Evolutionary conservation across 2,113 vertebrate genomes (phyloP).

Genomic region (Cheirogaleus medius): DNA sequence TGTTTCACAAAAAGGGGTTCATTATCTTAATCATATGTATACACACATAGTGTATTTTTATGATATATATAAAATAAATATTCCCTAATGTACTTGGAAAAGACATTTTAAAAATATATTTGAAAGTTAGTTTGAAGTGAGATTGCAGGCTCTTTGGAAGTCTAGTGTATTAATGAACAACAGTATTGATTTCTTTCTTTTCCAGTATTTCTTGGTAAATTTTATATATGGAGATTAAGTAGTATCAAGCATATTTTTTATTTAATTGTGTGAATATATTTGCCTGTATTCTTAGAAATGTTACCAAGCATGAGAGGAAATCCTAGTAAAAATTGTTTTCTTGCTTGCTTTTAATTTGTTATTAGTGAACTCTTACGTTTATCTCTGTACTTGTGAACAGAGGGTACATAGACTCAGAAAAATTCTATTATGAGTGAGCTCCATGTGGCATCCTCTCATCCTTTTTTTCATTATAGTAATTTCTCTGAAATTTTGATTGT

Average conservation of each 20-base stretch:
- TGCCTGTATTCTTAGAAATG: slow-evolving; percentile 3
- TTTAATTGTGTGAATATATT: neutral
- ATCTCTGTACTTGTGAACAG: neutral
- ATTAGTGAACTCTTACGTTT: neutral
- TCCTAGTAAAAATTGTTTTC: neutral
- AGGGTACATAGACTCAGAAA: neutral
- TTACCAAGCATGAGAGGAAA: neutral
- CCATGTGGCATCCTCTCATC: neutral
- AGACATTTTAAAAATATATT: neutral
- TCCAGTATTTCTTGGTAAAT: neutral
- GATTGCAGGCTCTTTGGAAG: neutral
- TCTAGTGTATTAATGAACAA: neutral
- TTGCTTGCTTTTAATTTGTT: neutral
- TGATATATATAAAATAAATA: neutral
- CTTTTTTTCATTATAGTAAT: neutral
- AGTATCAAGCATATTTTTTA: neutral
- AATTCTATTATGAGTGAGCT: neutral
- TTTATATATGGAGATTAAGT: neutral
- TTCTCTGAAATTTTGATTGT: neutral
- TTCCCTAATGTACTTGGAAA: neutral
- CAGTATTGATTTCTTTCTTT: neutral
- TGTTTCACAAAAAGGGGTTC: neutral
- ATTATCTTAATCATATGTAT: neutral
- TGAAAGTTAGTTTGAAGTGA: slow-evolving; percentile 1
- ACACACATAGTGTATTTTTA: neutral